Evolutionary conservation across 2,113 vertebrate genomes (phyloP), one percentile per base, ranked within the genome.

Genomic region (Progne subis): DNA sequence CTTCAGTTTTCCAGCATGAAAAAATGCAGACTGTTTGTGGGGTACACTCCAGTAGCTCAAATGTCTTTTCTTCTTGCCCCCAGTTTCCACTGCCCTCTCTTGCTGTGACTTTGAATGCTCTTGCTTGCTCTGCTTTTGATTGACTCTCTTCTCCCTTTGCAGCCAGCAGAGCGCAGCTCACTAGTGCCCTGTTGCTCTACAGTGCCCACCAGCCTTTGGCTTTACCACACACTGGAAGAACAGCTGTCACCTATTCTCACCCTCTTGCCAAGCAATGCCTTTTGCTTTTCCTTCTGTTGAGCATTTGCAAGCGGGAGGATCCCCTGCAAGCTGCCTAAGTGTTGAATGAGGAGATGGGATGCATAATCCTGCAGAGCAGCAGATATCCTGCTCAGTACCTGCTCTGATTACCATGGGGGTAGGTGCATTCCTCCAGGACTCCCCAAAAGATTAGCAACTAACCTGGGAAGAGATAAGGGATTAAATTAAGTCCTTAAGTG

Each of bases 211-310:
- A 78, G 77, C 28, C 65, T 92, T 83, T 70, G 63, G 50, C 55
- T 81, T 57, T 37, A 82, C 37, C 88, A 53, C 4, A 21, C 41
- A 44, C 39, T 74, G 70, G 34, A 95, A 44, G 44, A 82, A 56
- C 68, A 93, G 94, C 76, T 96, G 86, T 43, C 89, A 41, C 61
- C 92, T 88, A 25, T 57, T 95, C 87, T 92, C 95, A 82, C 55
- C 47, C 34, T 72, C 75, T 78, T 57, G 63, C 31, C 86, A 88
- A 83, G 76, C 34, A 75, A 75, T 4, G 21, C 63, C 82, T 88
- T 91, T 94, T 91, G 72, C 49, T 86, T 92, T 67, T 77, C 90
- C 76, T 83, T 91, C 57, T 72, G 88, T 25, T 44, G 31, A 88
- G 15, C 34, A 65, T 83, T 67, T 82, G 47, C 68, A 86, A 39